Conservation (phyloP, 2,113 vertebrate genomes). For the Serinus canaria region DNA sequence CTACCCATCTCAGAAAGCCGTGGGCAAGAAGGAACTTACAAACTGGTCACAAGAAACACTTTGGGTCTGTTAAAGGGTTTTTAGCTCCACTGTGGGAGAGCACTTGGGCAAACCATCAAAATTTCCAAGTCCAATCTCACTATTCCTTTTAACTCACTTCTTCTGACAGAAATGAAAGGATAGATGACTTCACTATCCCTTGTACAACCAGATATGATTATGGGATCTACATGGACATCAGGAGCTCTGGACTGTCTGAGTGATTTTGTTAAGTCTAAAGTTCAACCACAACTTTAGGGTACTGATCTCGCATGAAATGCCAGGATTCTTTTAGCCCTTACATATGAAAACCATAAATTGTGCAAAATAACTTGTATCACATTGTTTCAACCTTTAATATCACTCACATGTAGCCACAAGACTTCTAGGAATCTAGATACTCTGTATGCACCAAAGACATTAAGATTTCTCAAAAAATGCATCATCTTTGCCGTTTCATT, state of each 20-base stretch:
- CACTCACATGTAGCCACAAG: not conserved
- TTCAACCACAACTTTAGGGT: not conserved
- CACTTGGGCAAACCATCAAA: not conserved
- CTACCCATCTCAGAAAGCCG: not conserved
- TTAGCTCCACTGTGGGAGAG: not conserved
- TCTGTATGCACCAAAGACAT: not conserved
- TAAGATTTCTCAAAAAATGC: not conserved
- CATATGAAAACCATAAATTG: rapidly evolving
- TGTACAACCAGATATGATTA: not conserved
- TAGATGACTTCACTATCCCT: not conserved
- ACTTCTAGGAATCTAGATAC: not conserved
- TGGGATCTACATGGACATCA: rapidly evolving
- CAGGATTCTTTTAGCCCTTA: not conserved
- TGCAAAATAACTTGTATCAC: not conserved
- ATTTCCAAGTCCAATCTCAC: not conserved
- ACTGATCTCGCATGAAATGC: not conserved
- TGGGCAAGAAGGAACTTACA: not conserved
- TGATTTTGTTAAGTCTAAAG: not conserved
- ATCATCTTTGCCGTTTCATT: not conserved
- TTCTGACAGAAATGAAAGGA: not conserved
- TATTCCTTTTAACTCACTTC: not conserved
- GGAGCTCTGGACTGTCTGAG: not conserved
- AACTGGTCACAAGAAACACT: not conserved
- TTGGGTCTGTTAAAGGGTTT: not conserved
- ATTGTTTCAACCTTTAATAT: not conserved